phyloP scores from a whole-genome alignment of 1,140 invertebrate species.

The Nomia melanderi region DNA sequence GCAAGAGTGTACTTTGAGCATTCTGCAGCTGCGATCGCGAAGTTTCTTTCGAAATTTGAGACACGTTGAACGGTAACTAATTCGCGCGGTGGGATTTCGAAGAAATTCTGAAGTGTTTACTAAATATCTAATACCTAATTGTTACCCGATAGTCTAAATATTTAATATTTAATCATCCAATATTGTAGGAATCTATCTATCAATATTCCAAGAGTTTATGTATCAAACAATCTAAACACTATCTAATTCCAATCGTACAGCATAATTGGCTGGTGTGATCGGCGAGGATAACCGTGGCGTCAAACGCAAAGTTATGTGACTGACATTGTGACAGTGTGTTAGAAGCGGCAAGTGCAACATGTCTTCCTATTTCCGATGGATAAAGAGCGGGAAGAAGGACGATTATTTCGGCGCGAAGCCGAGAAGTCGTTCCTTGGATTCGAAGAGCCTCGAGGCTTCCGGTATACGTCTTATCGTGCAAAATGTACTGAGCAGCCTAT shows the following conservation, averaged over 20 bases:
- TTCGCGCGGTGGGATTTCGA: no score
- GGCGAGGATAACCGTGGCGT: not conserved
- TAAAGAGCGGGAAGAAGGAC: conserved; percentile 86
- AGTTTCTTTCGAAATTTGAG: not conserved
- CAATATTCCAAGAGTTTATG: no score
- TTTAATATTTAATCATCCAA: no score
- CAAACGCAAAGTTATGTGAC: conserved; percentile 19
- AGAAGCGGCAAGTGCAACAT: conserved; percentile 72
- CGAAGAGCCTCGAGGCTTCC: conserved; percentile 86
- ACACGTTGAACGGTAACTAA: not conserved
- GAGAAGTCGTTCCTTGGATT: conserved; percentile 89
- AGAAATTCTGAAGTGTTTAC: no score
- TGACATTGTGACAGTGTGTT: not conserved
- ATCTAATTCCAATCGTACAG: no score
- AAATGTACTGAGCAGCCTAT: no score
- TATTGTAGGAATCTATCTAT: no score
- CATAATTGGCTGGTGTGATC: not conserved
- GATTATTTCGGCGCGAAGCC: conserved; percentile 84
- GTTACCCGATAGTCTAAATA: no score
- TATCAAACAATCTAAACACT: no score
- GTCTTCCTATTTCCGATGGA: conserved; percentile 88
- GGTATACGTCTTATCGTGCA: conserved; percentile 85
- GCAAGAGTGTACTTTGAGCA: no score
- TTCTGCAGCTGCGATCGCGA: no score
- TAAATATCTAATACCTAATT: no score